Percentiles rank a stretch among this genome's conserved stretches.
Conservation (phyloP, 2,888 invertebrate species). For the Nymphalis polychloros region DNA sequence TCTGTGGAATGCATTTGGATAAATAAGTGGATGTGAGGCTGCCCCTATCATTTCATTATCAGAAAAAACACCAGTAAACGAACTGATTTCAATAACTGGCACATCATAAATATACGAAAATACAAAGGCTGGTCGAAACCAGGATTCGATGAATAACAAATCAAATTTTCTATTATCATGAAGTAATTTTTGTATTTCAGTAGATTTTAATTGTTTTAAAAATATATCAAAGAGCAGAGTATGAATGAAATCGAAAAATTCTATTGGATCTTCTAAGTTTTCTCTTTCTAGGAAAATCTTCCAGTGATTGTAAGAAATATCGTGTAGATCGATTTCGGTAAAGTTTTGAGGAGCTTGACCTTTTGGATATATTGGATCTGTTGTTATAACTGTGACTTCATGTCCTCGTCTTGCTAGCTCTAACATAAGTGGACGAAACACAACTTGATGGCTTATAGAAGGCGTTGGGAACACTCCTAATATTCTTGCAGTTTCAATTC, state of each 20-base stretch:
- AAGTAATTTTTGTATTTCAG: conserved; percentile 26
- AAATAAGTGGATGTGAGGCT: conserved; percentile 9
- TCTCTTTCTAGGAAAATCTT: neutral
- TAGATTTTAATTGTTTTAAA: conserved; percentile 21
- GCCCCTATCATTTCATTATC: conserved; percentile 41
- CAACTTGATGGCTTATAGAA: neutral
- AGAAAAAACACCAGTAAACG: conserved; percentile 43
- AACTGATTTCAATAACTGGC: conserved; percentile 49
- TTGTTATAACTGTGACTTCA: neutral
- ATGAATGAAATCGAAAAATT: neutral
- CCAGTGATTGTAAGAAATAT: neutral
- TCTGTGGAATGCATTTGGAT: conserved; percentile 39
- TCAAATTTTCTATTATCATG: conserved; percentile 44
- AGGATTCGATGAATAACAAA: conserved; percentile 48
- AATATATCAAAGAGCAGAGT: neutral
- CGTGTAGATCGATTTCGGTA: neutral
- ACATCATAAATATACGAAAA: conserved; percentile 46
- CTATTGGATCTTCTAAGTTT: neutral
- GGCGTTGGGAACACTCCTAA: conserved; percentile 5
- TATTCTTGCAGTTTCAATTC: conserved; percentile 1
- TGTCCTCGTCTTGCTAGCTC: neutral
- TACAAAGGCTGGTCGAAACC: conserved; percentile 37
- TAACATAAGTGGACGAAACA: conserved; percentile 5
- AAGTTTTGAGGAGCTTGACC: neutral
- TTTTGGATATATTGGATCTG: conserved; percentile 1